Conservation (phyloP, 2,888 invertebrate genomes). For the Dinocampus coccinellae region DNA sequence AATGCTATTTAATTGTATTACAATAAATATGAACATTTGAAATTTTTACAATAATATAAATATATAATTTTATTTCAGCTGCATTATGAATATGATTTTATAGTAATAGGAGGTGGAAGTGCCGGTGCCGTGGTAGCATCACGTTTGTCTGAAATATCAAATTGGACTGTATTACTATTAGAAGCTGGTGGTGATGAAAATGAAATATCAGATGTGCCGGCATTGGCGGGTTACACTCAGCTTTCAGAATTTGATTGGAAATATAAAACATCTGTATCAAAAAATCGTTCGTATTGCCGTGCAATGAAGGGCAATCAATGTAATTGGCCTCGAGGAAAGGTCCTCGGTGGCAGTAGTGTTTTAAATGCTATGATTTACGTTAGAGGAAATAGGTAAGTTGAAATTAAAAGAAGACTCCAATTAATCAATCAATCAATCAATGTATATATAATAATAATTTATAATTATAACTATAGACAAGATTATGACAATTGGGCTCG, state of each 20-base stretch:
- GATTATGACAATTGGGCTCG: constrained; percentile 91
- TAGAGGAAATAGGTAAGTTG: constrained; percentile 80
- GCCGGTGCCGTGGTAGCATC: constrained; percentile 92
- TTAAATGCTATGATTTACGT: constrained; percentile 94
- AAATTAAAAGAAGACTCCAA: background rate
- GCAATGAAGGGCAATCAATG: constrained; percentile 90
- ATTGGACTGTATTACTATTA: constrained; percentile 86
- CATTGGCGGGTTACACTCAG: constrained; percentile 86
- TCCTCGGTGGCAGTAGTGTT: constrained; percentile 88
- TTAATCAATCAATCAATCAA: background rate
- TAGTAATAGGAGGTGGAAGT: constrained; percentile 89
- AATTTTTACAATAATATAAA: background rate
- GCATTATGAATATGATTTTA: constrained; percentile 85
- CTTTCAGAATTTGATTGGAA: constrained; percentile 92
- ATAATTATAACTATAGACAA: constrained; percentile 48
- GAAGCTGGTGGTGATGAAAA: constrained; percentile 92
- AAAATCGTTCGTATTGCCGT: constrained; percentile 83
- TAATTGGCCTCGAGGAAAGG: constrained; percentile 94
- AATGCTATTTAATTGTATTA: constrained; percentile 63
- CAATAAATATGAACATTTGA: too few relatives aligned
- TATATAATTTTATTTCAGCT: constrained; percentile 71
- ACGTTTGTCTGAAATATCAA: constrained; percentile 82
- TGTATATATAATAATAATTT: background rate
- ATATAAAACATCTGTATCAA: constrained; percentile 85
- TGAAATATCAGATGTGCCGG: constrained; percentile 89